phyloP scores from a whole-genome alignment of 2,113 vertebrate species.

The Pipa parva region DNA sequence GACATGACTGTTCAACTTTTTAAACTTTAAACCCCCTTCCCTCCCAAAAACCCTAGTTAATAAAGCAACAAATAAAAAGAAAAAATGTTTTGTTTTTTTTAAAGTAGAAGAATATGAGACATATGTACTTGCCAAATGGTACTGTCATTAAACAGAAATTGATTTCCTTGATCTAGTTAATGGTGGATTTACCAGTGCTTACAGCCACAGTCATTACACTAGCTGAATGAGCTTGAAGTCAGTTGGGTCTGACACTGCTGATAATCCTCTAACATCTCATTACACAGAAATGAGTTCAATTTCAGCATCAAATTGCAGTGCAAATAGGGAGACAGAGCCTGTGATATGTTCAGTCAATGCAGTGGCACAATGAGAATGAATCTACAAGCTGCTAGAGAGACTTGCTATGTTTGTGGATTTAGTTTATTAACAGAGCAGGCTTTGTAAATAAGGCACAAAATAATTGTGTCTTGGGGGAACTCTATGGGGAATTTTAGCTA shows the following conservation, averaged over 20 bases:
- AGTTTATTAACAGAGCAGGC: too few relatives aligned
- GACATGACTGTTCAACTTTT: too few relatives aligned
- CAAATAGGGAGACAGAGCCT: slow-evolving; percentile 30
- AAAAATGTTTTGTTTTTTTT: neutral
- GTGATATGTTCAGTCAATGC: slow-evolving; percentile 28
- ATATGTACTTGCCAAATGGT: slow-evolving; percentile 23
- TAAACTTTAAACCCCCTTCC: too few relatives aligned
- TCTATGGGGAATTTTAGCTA: too few relatives aligned
- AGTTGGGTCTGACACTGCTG: slow-evolving; percentile 39
- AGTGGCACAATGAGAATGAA: slow-evolving; percentile 8
- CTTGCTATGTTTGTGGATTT: too few relatives aligned
- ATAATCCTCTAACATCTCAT: slow-evolving; percentile 43
- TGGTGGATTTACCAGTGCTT: slow-evolving; percentile 40
- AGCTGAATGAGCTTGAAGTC: slow-evolving; percentile 36
- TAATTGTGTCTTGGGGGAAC: too few relatives aligned
- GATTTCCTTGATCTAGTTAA: slow-evolving; percentile 41
- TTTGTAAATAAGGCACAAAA: too few relatives aligned
- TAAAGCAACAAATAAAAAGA: neutral
- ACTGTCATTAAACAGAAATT: slow-evolving; percentile 34
- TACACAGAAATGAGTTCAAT: slow-evolving; percentile 43
- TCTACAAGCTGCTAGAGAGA: neutral
- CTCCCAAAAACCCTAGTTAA: too few relatives aligned
- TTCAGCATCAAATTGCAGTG: slow-evolving; percentile 39
- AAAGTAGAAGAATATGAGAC: slow-evolving; percentile 21
- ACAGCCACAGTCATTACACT: slow-evolving; percentile 37